Evolutionary conservation across 92 coral and sea anemone genomes (phyloP).

Genomic region (Actinostola sp.): DNA sequence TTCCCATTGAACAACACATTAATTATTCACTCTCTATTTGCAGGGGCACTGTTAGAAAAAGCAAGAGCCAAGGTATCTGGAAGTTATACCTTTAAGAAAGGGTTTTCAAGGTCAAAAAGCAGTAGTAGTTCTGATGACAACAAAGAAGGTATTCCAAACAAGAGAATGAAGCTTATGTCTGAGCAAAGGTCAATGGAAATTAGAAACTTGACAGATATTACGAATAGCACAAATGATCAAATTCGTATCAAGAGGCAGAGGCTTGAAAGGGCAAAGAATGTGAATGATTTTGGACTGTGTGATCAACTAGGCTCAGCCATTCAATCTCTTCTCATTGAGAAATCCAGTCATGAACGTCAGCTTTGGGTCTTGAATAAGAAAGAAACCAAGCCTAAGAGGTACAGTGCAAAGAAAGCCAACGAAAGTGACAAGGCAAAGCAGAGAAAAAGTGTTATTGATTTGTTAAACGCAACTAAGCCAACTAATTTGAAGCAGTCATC

Average conservation of each 20-base stretch:
- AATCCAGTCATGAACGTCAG: not conserved
- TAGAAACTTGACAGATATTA: not conserved
- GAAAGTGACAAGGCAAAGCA: not conserved
- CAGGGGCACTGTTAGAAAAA: slow-evolving; percentile 4
- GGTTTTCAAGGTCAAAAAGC: slow-evolving; percentile 1
- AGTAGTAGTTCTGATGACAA: not conserved
- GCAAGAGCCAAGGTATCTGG: not conserved
- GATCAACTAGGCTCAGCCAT: slow-evolving; percentile 4
- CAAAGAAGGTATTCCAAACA: not conserved
- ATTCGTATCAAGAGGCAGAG: slow-evolving; percentile 5
- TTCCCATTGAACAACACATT: too few relatives aligned
- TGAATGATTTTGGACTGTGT: slow-evolving; percentile 3
- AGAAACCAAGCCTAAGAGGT: not conserved
- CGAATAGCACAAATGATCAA: not conserved
- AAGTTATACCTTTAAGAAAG: slow-evolving; percentile 3
- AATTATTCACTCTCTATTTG: not conserved
- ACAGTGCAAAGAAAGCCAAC: not conserved
- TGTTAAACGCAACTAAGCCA: not conserved
- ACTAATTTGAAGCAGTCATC: too few relatives aligned
- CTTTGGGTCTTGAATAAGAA: not conserved
- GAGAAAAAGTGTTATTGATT: slow-evolving; percentile 2
- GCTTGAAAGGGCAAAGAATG: not conserved
- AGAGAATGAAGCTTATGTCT: slow-evolving; percentile 1
- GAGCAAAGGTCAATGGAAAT: slow-evolving; percentile 1
- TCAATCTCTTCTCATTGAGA: not conserved